Conservation (phyloP, 2,113 vertebrate genomes). For the Neodon shergylaensis region DNA sequence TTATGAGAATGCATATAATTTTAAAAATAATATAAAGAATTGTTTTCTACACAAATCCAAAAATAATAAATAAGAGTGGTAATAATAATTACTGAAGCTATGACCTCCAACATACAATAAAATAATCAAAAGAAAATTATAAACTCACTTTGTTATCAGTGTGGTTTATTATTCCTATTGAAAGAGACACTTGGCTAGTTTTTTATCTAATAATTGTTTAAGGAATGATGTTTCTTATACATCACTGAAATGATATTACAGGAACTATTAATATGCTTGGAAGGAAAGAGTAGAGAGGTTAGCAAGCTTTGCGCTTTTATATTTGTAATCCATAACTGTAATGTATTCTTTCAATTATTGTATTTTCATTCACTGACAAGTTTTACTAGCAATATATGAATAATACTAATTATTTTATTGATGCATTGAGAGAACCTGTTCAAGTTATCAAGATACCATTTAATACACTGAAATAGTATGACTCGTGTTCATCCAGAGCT, state of each 20-base stretch:
- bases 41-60: not conserved
- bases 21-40: not conserved
- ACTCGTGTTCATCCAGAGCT: not conserved
- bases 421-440: not conserved
- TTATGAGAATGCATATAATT: not conserved
- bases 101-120: not conserved
- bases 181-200: not conserved
- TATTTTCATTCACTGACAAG: not conserved
- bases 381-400: not conserved
- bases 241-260: constrained; percentile 5
- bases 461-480: not conserved
- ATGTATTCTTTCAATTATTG: not conserved
- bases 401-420: not conserved
- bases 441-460: not conserved
- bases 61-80: not conserved
- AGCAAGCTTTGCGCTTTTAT: not conserved
- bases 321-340: not conserved
- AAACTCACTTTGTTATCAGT: not conserved
- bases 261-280: not conserved
- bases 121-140: constrained; percentile 21
- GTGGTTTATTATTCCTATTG: not conserved
- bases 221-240: not conserved
- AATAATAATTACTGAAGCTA: not conserved
- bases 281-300: not conserved
- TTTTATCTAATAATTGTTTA: not conserved